Base-by-base conservation (phyloP, 2,888 invertebrate genomes). In the Diplolepis rosae region DNA sequence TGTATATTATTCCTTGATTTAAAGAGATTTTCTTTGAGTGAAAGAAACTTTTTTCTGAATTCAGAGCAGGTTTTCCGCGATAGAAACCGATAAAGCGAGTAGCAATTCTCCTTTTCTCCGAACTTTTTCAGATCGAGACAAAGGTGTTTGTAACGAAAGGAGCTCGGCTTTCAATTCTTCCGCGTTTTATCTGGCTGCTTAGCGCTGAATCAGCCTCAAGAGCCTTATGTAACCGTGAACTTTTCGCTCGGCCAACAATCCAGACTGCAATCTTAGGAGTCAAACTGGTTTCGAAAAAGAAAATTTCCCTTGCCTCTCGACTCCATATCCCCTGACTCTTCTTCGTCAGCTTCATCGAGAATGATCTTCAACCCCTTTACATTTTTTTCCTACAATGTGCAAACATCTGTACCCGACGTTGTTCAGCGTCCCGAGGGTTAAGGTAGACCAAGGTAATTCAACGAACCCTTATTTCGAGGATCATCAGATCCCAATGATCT, bases 221-320 rank as follows among this genome's bases (percentile, higher is more conserved):
- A 56, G 65, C 68, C 68, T 76, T 73, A 71, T 65, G 73, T 70
- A 73, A 76, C 75, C 73, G 65, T 69, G 69, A 71, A 71, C 71
- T 73, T 75, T 70, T 70, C 70, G 65, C 65, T 54, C 7, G 28
- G 7, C 48, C 30, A 22, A 48, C 66, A 48, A 48, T 54, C 54
- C 22, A 52, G 13, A 13, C 65, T 42, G 18, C 39, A 35, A 65
- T 54, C 66, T 66, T 39, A 39, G 65, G 28, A 65, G 66, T 42
- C 54, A 74, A 76, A 76, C 76, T 74, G 76, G 73, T 76, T 74
- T 74, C 65, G 66, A 54, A 76, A 76, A 76, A 76, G 70, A 74
- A 76, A 66, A 48, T 32, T 32, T 50, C 50, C 66, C 50, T 70
- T 75, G 70, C 76, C 71, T 74, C 75, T 77, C 76, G 71, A 73